Conservation (phyloP, 1,140 invertebrate genomes). For the Papilio glaucus region DNA sequence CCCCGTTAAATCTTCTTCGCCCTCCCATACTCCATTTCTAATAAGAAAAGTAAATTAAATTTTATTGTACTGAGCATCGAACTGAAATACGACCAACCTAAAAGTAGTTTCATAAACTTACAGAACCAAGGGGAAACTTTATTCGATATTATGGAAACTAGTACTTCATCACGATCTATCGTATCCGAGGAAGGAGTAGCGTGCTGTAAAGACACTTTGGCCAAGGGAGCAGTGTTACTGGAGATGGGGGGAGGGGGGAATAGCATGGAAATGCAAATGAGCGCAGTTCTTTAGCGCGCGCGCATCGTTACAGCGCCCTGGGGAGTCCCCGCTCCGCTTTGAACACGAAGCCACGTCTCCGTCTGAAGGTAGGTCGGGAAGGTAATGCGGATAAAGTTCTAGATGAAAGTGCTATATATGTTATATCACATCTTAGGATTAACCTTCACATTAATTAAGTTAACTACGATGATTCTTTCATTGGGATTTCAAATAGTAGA, state of each 20-base stretch:
- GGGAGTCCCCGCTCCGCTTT: slow-evolving; percentile 41
- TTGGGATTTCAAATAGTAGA: too few relatives aligned
- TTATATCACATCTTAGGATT: not conserved
- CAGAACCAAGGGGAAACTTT: not conserved
- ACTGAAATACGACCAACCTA: too few relatives aligned
- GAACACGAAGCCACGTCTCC: not conserved
- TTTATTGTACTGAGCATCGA: too few relatives aligned
- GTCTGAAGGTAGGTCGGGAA: not conserved
- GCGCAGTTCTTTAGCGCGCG: slow-evolving; percentile 50
- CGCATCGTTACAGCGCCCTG: slow-evolving; percentile 52
- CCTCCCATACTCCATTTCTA: too few relatives aligned
- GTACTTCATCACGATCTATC: not conserved
- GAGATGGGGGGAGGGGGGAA: not conserved
- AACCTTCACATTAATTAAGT: not conserved
- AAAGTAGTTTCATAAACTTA: too few relatives aligned
- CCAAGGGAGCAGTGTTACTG: not conserved
- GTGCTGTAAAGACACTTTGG: not conserved
- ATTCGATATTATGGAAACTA: not conserved
- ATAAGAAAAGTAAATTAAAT: too few relatives aligned
- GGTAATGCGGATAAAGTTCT: slow-evolving; percentile 13
- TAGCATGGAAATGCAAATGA: slow-evolving; percentile 61
- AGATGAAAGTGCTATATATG: not conserved
- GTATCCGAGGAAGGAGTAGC: not conserved
- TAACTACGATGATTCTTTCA: too few relatives aligned
- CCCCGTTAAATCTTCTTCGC: too few relatives aligned